Percentiles rank a stretch among this genome's conserved stretches.
Evolutionary conservation across 1,140 invertebrate species (phyloP).

Genomic region (Mercenaria mercenaria): DNA sequence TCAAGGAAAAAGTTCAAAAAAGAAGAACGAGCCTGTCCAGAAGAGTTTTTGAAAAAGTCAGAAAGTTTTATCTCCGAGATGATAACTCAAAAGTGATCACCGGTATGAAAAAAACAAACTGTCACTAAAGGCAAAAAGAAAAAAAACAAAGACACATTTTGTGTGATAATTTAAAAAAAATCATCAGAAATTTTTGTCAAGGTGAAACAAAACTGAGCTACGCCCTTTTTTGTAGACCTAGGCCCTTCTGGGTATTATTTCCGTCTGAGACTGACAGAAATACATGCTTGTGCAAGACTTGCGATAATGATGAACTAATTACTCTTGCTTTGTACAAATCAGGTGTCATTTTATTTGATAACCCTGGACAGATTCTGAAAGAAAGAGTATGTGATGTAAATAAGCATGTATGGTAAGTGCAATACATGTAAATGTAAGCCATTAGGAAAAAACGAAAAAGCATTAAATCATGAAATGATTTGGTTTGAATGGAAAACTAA

Average conservation of each 20-base stretch:
- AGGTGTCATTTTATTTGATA: not conserved
- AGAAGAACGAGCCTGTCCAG: not conserved
- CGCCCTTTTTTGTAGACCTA: not conserved
- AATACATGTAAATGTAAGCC: not conserved
- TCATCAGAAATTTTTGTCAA: conserved; percentile 9
- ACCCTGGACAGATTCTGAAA: not conserved
- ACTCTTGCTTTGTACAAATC: not conserved
- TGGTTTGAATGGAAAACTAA: not conserved
- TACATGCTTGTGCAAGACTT: not conserved
- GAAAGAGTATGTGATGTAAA: conserved; percentile 16
- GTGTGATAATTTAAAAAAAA: not conserved
- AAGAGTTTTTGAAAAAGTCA: not conserved
- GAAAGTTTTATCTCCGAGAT: not conserved
- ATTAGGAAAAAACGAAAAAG: not conserved
- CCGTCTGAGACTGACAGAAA: not conserved
- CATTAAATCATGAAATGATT: not conserved
- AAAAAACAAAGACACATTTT: not conserved
- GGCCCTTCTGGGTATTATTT: not conserved
- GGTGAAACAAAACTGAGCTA: not conserved
- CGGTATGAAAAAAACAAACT: conserved; percentile 5
- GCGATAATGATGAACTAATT: conserved; percentile 15
- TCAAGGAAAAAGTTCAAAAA: not conserved
- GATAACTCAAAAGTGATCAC: not conserved
- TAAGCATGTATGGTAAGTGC: conserved; percentile 14
- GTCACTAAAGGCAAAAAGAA: not conserved